Conservation (phyloP, 2,797 vertebrate species). For the Artibeus lituratus region DNA sequence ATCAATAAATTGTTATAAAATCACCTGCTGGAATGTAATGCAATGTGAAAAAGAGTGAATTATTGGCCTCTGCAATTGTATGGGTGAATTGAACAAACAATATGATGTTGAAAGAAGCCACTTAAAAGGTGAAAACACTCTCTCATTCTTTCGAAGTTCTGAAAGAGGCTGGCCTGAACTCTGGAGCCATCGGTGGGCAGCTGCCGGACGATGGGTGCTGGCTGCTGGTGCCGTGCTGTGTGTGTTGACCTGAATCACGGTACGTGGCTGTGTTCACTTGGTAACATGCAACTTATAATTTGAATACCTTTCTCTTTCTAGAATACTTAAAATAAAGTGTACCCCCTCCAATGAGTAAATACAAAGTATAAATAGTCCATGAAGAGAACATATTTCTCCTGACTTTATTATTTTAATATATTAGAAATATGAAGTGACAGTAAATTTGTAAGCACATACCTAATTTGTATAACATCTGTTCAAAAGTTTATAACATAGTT, state of each 20-base stretch:
- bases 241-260: background rate
- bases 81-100: background rate
- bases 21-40: background rate
- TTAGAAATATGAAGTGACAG: background rate
- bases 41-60: background rate
- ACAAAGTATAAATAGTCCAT: background rate
- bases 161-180: background rate
- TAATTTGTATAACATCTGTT: background rate
- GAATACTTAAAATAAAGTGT: background rate
- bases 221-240: background rate
- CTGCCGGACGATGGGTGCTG: accelerated
- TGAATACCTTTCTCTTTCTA: background rate
- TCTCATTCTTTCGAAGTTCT: background rate
- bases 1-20: background rate
- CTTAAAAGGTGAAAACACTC: background rate
- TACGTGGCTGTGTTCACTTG: background rate
- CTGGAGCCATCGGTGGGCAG: accelerated
- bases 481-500: background rate
- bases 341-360: background rate
- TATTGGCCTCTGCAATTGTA: background rate
- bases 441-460: background rate
- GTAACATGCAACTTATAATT: background rate
- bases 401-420: background rate
- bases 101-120: background rate
- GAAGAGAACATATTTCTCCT: background rate